A percentile compares a stretch with the other conserved stretches of the same genome.
phyloP scores from a whole-genome alignment of 2,113 vertebrate genomes.

The Morone saxatilis region DNA sequence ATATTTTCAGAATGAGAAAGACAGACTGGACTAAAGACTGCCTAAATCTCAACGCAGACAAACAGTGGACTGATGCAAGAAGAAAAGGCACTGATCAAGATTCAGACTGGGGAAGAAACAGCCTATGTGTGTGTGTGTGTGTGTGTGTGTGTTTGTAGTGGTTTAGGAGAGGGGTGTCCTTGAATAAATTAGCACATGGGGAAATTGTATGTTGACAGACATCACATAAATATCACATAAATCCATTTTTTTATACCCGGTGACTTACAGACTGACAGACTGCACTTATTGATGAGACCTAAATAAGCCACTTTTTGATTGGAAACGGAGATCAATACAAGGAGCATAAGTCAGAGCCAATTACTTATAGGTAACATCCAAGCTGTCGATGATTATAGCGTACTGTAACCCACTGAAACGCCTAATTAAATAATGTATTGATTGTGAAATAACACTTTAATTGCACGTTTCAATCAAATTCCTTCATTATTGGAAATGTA shows the following conservation, averaged over 20 bases:
- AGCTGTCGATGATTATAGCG: not conserved
- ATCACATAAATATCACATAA: slow-evolving; percentile 7
- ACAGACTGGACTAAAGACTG: not conserved
- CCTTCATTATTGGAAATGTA: not conserved
- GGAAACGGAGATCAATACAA: slow-evolving; percentile 3
- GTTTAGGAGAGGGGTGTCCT: not conserved
- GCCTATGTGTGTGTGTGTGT: not conserved
- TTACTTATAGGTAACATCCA: slow-evolving; percentile 3
- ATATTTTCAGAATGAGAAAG: not conserved
- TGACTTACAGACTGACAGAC: not conserved
- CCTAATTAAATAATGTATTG: not conserved
- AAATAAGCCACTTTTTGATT: slow-evolving; percentile 8
- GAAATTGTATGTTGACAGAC: slow-evolving; percentile 17
- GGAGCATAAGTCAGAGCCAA: slow-evolving; percentile 7
- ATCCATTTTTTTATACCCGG: not conserved
- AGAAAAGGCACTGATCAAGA: not conserved
- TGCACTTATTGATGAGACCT: slow-evolving; percentile 10
- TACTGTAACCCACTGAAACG: not conserved
- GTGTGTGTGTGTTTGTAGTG: not conserved
- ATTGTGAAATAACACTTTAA: not conserved
- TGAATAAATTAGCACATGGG: slow-evolving; percentile 5
- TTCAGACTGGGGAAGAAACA: not conserved
- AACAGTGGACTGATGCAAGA: not conserved
- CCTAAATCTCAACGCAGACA: not conserved
- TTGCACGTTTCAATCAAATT: not conserved